A percentile compares a stretch with the other conserved stretches of the same genome.
Evolutionary conservation across 2,888 invertebrate species (phyloP).

Genomic region (Orchesella flavescens): DNA sequence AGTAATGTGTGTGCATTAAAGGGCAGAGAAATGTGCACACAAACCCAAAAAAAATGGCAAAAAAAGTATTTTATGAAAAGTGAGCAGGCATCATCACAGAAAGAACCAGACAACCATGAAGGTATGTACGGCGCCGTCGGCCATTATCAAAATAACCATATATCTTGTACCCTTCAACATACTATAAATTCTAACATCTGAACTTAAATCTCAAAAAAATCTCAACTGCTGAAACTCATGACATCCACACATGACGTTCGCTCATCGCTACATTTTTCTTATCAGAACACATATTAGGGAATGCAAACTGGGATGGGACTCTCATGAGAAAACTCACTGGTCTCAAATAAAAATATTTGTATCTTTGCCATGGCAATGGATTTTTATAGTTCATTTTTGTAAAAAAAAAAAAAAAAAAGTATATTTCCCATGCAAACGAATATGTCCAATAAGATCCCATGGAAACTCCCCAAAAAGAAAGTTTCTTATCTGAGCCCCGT

Average conservation of each 20-base stretch:
- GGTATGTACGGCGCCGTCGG: slow-evolving; percentile 46
- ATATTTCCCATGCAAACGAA: too few relatives aligned
- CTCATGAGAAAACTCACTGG: not conserved
- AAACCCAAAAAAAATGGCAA: slow-evolving; percentile 2
- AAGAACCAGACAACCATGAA: not conserved
- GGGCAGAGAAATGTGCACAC: slow-evolving; percentile 34
- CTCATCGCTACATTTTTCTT: too few relatives aligned
- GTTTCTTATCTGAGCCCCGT: not conserved
- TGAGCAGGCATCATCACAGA: slow-evolving; percentile 16
- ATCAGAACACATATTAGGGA: too few relatives aligned
- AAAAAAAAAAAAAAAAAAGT: too few relatives aligned
- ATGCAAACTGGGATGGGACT: too few relatives aligned
- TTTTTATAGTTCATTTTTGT: too few relatives aligned
- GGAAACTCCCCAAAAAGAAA: slow-evolving; percentile 3
- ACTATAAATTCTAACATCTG: slow-evolving; percentile 15
- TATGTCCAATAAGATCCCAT: too few relatives aligned
- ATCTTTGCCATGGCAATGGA: too few relatives aligned
- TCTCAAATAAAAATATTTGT: not conserved
- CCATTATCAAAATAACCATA: slow-evolving; percentile 48
- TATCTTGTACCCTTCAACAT: slow-evolving; percentile 24
- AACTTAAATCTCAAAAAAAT: slow-evolving; percentile 34
- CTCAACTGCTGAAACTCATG: not conserved
- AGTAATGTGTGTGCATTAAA: slow-evolving; percentile 20
- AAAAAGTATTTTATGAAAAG: slow-evolving; percentile 34
- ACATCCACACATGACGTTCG: too few relatives aligned